Conservation (phyloP, 2,888 invertebrate species). For the Drosophila flavopinicola region DNA sequence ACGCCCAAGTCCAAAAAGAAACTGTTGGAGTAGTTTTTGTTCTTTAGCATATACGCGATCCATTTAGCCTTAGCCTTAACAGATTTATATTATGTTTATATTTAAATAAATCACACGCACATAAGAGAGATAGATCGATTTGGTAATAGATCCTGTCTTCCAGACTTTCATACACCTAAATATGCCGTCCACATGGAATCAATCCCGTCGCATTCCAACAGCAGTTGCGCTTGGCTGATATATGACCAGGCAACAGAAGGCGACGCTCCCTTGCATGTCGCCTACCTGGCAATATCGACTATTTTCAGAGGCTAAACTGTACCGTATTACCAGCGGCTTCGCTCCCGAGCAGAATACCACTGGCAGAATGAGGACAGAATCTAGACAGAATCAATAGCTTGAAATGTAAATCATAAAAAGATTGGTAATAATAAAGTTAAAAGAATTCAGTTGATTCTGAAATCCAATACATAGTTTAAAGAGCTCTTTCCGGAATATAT, state of each 20-base stretch:
- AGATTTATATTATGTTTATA: slow-evolving; percentile 36
- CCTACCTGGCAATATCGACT: too few species aligned
- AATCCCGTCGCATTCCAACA: too few species aligned
- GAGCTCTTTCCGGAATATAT: neutral
- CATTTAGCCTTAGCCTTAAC: slow-evolving; percentile 35
- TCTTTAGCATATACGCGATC: slow-evolving; percentile 23
- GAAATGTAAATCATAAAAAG: neutral
- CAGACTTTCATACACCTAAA: neutral
- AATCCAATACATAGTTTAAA: neutral
- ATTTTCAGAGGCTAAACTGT: too few species aligned
- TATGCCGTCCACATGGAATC: too few species aligned
- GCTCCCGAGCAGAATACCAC: too few species aligned
- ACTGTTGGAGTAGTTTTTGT: slow-evolving; percentile 52
- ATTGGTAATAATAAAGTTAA: neutral
- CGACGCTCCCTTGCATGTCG: too few species aligned
- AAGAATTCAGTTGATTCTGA: neutral
- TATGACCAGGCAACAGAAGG: too few species aligned
- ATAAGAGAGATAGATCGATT: neutral
- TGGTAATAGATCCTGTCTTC: neutral
- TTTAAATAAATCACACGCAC: slow-evolving; percentile 35
- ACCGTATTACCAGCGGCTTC: too few species aligned
- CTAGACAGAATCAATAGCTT: too few species aligned
- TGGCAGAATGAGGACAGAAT: too few species aligned
- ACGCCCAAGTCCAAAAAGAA: slow-evolving; percentile 90
- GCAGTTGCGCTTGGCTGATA: too few species aligned